Conservation (phyloP, 2,888 invertebrate genomes). For the Leptinotarsa tumamoca region DNA sequence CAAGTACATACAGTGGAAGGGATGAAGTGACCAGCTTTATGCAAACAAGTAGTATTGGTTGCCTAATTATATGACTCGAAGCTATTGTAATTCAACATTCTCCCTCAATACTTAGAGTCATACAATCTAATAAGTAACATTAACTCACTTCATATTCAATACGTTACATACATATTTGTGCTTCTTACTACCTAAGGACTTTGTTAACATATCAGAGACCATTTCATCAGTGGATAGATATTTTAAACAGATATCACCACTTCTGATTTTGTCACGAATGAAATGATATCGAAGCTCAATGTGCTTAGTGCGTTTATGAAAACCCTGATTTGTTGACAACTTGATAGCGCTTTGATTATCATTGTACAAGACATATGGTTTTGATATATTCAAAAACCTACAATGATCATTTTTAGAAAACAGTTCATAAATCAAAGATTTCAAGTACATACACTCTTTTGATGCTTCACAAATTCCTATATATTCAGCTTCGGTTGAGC, state of each 20-base stretch:
- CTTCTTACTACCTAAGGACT: conserved; percentile 10
- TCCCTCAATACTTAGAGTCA: neutral
- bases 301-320: conserved; percentile 33
- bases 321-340: conserved; percentile 30
- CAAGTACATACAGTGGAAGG: neutral
- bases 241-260: conserved; percentile 19
- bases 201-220: conserved; percentile 25
- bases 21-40: neutral
- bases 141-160: conserved; percentile 17
- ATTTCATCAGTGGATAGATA: conserved; percentile 27
- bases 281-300: conserved; percentile 35
- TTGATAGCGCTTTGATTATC: conserved; percentile 38
- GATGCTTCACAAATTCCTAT: conserved; percentile 44
- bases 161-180: conserved; percentile 9
- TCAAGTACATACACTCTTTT: conserved; percentile 47
- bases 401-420: conserved; percentile 26
- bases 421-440: conserved; percentile 26
- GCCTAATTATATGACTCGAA: neutral
- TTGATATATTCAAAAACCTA: neutral
- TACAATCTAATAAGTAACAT: neutral
- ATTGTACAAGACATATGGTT: conserved; percentile 28
- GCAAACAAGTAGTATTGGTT: neutral
- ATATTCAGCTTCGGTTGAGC: conserved; percentile 47
- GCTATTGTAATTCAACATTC: neutral
- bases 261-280: conserved; percentile 20